Evolutionary conservation across 2,888 invertebrate species (phyloP).

Genomic region (Drosophila borealis): DNA sequence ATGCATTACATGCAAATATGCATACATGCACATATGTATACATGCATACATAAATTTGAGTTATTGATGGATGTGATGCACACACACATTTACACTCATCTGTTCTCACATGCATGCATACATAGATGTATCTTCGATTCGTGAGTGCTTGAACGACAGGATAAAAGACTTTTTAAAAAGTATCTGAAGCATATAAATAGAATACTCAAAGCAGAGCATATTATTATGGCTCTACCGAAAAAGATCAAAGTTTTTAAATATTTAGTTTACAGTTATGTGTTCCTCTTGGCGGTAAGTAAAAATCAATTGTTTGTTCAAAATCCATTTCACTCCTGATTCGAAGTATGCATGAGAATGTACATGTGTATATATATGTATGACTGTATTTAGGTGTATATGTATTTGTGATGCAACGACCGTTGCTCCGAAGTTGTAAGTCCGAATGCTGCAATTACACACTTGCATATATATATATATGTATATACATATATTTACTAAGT

Average conservation of each 20-base stretch:
- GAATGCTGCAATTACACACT: not conserved
- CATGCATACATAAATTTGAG: conserved; percentile 2
- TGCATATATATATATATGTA: conserved; percentile 1
- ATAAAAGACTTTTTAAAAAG: conserved; percentile 15
- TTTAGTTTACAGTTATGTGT: conserved; percentile 85
- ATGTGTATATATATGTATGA: not conserved
- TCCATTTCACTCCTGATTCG: not conserved
- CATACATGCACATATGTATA: not conserved
- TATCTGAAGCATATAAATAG: conserved; percentile 3
- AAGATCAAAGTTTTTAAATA: conserved; percentile 85
- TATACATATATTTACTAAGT: not conserved
- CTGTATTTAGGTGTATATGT: not conserved
- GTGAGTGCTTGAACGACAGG: conserved; percentile 21
- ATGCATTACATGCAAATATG: not conserved
- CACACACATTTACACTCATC: not conserved
- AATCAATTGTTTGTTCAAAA: conserved; percentile 8
- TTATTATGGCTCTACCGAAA: conserved; percentile 83
- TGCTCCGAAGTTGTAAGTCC: not conserved
- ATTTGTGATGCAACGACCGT: too few relatives aligned
- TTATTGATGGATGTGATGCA: too few relatives aligned
- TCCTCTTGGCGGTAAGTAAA: conserved; percentile 84
- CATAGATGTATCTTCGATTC: conserved; percentile 2
- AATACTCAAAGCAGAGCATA: conserved; percentile 15
- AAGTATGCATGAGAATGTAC: not conserved
- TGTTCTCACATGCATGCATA: not conserved